Percentiles rank a stretch among this genome's conserved stretches.
Evolutionary conservation across 2,113 vertebrate species (phyloP).

Genomic region (Anolis sagrei): DNA sequence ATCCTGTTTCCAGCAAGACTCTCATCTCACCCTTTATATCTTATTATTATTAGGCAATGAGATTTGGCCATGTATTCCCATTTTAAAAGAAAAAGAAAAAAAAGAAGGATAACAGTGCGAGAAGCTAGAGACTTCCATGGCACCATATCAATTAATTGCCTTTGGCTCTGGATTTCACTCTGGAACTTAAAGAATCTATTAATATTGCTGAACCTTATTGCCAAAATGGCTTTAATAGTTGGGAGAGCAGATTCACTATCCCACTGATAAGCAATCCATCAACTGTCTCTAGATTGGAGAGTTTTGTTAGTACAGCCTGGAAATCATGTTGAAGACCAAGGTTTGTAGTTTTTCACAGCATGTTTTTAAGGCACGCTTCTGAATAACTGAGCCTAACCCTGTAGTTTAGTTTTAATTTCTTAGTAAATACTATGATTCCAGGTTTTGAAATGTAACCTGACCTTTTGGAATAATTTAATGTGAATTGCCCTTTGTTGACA

Average conservation of each 20-base stretch:
- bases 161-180: too few relatives aligned
- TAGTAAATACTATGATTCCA: neutral
- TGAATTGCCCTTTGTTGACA: neutral
- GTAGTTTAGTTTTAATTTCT: neutral
- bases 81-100: slow-evolving; percentile 31
- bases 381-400: neutral
- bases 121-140: too few relatives aligned
- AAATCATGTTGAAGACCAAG: slow-evolving; percentile 35
- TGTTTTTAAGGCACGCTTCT: neutral
- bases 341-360: slow-evolving; percentile 12
- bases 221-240: too few relatives aligned
- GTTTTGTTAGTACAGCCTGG: neutral
- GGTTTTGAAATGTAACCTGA: neutral
- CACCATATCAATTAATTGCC: too few relatives aligned
- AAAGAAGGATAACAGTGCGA: slow-evolving; percentile 33
- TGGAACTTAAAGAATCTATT: too few relatives aligned
- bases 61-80: slow-evolving; percentile 15
- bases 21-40: neutral
- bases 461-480: neutral
- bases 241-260: too few relatives aligned
- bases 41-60: slow-evolving; percentile 29
- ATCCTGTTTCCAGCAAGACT: slow-evolving; percentile 1
- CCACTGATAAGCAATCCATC: too few relatives aligned
- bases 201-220: too few relatives aligned
- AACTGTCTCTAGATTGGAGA: neutral